Percentiles rank a stretch among this genome's conserved stretches.
Conservation (phyloP, 1,140 invertebrate species). For the Cataglyphis hispanica region DNA sequence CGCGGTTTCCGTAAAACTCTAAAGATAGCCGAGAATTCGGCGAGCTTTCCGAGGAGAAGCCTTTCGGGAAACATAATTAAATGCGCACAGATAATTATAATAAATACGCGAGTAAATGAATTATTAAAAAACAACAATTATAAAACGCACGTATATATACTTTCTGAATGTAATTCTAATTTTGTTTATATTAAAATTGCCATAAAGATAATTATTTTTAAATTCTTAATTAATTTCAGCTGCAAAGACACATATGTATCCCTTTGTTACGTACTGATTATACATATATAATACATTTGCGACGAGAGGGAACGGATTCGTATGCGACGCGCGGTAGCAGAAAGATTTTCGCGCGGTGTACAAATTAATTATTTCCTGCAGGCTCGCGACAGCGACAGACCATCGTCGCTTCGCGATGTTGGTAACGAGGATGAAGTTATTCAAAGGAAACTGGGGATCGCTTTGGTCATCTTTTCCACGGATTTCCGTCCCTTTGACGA, state of each 20-base stretch:
- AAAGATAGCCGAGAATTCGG: constrained; percentile 47
- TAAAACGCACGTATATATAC: neutral
- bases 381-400: constrained; percentile 32
- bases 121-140: neutral
- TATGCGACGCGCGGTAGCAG: constrained; percentile 29
- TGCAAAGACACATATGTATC: neutral
- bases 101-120: neutral
- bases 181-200: neutral
- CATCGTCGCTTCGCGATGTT: constrained; percentile 36
- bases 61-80: constrained; percentile 2
- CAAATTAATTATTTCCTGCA: constrained; percentile 57
- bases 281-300: constrained; percentile 24
- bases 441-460: constrained; percentile 73
- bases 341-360: constrained; percentile 53
- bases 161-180: neutral
- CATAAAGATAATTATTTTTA: constrained; percentile 4
- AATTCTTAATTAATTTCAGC: constrained; percentile 31
- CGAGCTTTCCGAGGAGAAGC: constrained; percentile 29
- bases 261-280: constrained; percentile 30
- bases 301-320: neutral
- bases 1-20: constrained; percentile 68
- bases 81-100: neutral
- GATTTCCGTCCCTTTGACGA: constrained; percentile 74
- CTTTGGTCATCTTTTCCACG: constrained; percentile 72
- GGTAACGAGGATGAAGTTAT: constrained; percentile 67